Conservation (phyloP, 2,797 vertebrate genomes). For the Etheostoma perlongum region DNA sequence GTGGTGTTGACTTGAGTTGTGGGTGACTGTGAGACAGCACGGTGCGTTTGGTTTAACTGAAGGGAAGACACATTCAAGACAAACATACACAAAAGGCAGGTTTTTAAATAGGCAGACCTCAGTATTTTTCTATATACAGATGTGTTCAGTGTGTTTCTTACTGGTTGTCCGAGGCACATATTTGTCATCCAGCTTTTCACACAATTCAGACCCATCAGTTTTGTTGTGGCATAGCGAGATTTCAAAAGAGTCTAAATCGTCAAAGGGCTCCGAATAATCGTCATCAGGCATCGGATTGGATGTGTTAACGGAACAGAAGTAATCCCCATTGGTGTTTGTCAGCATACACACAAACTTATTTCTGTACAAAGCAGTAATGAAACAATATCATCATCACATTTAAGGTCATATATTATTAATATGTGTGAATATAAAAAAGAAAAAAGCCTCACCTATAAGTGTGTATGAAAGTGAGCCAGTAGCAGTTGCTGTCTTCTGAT, state of each 20-base stretch:
- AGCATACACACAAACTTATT: conserved; percentile 40
- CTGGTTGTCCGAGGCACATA: conserved; percentile 55
- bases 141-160: conserved; percentile 51
- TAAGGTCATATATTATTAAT: background rate
- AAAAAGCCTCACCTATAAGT: conserved; percentile 1
- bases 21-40: conserved; percentile 59
- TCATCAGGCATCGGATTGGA: rapidly evolving
- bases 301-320: conserved; percentile 64
- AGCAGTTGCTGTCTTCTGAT: conserved; percentile 22
- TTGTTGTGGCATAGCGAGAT: conserved; percentile 63
- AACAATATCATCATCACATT: background rate
- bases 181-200: background rate
- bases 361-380: conserved; percentile 35
- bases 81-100: background rate
- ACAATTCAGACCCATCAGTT: conserved; percentile 15
- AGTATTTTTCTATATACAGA: background rate
- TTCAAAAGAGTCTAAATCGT: background rate
- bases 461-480: conserved; percentile 51
- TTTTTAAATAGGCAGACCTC: background rate
- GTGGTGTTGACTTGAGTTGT: conserved; percentile 47
- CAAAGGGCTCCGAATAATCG: background rate
- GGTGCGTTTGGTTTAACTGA: conserved; percentile 81
- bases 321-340: background rate
- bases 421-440: background rate
- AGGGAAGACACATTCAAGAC: conserved; percentile 18